Conservation (phyloP, 1,140 invertebrate genomes). For the Diachasma alloeum region DNA sequence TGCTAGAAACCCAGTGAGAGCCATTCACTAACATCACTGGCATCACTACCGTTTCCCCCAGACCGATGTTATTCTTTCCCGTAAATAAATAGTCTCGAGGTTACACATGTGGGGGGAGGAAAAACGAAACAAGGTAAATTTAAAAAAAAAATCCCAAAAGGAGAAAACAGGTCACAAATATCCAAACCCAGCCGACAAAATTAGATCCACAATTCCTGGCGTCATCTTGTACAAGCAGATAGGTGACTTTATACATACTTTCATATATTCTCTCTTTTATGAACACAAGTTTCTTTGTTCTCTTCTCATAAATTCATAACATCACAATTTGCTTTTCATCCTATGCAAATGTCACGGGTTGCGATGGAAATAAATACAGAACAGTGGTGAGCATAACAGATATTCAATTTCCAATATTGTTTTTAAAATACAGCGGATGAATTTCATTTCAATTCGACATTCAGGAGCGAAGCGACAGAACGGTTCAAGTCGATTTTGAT, state of each 20-base stretch:
- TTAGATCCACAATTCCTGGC: constrained; percentile 2
- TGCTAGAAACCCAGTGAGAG: not conserved
- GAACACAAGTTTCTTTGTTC: not conserved
- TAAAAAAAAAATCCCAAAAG: not conserved
- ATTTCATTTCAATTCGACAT: no score
- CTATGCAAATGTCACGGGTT: no score
- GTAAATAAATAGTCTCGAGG: not conserved
- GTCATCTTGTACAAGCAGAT: not conserved
- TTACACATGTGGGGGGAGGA: not conserved
- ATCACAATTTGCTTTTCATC: not conserved
- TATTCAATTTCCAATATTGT: no score
- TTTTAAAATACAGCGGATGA: no score
- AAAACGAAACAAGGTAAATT: not conserved
- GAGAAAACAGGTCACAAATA: not conserved
- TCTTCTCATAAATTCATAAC: not conserved
- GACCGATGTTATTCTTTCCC: not conserved
- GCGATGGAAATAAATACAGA: no score
- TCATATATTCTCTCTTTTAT: not conserved
- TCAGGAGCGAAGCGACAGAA: no score
- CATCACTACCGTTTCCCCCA: not conserved
- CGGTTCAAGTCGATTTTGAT: no score
- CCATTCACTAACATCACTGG: not conserved
- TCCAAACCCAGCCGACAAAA: not conserved
- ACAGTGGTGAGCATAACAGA: no score
- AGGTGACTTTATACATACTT: not conserved